phyloP scores from a whole-genome alignment of 1,140 invertebrate genomes.

The Psilanteris sp. region DNA sequence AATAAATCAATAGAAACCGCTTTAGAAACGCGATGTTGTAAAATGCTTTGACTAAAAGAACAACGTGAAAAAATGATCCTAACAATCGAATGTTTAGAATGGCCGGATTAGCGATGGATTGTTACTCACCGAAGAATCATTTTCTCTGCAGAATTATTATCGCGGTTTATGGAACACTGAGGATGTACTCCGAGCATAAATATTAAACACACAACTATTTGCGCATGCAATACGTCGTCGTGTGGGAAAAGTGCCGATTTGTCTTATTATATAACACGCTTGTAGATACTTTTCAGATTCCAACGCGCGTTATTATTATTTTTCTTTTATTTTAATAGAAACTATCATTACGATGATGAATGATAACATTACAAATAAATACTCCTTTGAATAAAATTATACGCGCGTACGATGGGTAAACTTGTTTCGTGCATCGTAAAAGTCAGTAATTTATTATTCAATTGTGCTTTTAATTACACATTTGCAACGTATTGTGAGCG shows the following conservation, averaged over 20 bases:
- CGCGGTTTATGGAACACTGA: conserved; percentile 42
- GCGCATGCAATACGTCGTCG: conserved; percentile 24
- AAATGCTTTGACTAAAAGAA: conserved; percentile 2
- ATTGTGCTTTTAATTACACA: conserved; percentile 33
- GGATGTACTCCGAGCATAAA: conserved; percentile 35
- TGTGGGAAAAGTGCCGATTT: conserved; percentile 41
- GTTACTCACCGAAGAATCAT: conserved; percentile 5
- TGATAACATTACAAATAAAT: conserved; percentile 33
- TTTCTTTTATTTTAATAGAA: conserved; percentile 4
- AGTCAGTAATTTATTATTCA: conserved; percentile 39
- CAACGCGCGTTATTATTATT: conserved; percentile 40
- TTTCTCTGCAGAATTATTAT: conserved; percentile 46
- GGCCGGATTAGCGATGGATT: conserved; percentile 29
- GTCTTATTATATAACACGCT: conserved; percentile 43
- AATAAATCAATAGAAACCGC: conserved; percentile 39
- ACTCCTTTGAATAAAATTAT: not conserved
- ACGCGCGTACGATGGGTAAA: conserved; percentile 3
- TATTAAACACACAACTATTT: conserved; percentile 20
- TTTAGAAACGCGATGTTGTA: conserved; percentile 9
- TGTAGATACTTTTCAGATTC: conserved; percentile 34
- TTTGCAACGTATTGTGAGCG: too few relatives aligned
- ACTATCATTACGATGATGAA: conserved; percentile 39
- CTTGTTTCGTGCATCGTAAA: conserved; percentile 31
- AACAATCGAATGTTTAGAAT: conserved; percentile 33
- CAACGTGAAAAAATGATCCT: conserved; percentile 1